Conservation (phyloP, 1,140 invertebrate species). For the Rhizoglyphus robini region DNA sequence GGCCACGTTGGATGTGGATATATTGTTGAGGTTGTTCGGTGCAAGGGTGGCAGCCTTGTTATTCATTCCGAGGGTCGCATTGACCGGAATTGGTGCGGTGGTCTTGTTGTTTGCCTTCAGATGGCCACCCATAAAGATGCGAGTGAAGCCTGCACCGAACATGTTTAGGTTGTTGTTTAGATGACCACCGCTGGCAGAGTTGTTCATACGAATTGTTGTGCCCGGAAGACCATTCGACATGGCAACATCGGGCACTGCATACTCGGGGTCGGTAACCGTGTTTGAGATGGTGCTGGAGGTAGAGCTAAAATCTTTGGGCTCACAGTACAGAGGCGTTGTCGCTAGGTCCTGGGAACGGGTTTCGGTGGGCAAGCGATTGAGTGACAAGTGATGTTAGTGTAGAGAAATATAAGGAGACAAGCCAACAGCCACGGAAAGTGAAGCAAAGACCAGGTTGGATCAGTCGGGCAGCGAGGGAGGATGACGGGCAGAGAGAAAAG, state of each 20-base stretch:
- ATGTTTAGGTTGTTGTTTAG: slow-evolving; percentile 3
- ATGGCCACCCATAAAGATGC: slow-evolving; percentile 13
- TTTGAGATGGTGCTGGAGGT: slow-evolving; percentile 11
- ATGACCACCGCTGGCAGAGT: background rate
- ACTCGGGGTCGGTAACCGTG: slow-evolving; percentile 1
- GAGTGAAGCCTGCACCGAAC: slow-evolving; percentile 12
- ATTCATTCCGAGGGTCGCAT: background rate
- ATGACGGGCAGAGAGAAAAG: too few species aligned
- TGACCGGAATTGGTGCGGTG: background rate
- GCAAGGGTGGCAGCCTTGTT: background rate
- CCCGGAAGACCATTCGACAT: background rate
- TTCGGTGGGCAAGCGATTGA: background rate
- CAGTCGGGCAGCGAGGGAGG: background rate
- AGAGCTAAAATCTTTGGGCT: slow-evolving; percentile 18
- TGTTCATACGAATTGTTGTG: background rate
- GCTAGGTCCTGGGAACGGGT: background rate
- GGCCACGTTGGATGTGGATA: slow-evolving; percentile 2
- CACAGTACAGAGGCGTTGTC: slow-evolving; percentile 10
- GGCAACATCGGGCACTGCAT: slow-evolving; percentile 18
- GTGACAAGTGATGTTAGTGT: background rate
- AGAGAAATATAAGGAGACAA: too few species aligned
- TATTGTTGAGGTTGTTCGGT: background rate
- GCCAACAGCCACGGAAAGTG: background rate
- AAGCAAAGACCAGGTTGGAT: background rate
- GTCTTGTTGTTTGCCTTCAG: background rate